Base-by-base conservation (phyloP, 2,113 vertebrate genomes). In the Neomonachus schauinslandi region DNA sequence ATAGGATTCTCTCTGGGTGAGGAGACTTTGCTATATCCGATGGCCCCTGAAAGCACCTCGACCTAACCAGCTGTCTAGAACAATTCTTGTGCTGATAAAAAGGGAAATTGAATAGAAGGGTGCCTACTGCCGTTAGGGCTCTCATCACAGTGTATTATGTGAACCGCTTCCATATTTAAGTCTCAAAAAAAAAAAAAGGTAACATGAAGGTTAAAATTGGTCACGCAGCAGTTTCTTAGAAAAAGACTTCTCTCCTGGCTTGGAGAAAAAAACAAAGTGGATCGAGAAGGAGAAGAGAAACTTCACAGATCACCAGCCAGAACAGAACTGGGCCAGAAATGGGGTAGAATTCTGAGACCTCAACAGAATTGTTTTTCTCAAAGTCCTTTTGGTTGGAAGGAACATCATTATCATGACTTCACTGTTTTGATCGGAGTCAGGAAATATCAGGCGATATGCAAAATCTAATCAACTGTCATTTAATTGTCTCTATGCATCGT, bases 231-330 rank as follows among this genome's bases (percentile, higher is more conserved):
- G 53, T 71, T 88, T 83, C 39, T 88, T 89, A 59, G 69, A 76
- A n/a, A 89, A 79, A 69, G 36, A 14, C 21, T 67, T 67, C 42
- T 74, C 12, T 80, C 67, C 67, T 91, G 24, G 15, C 21, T 76
- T 59, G 14, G 67, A 94, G 21, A 90, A 22, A 57, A 79, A 96
- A 67, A 74, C n/a, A 96, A 84, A 85, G 15, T 86, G 67, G 22
- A 31, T 61, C 42, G 89, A 57, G 49, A 55, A 84, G n/a, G 18
- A 65, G 65, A 71, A 57, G 24, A 49, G 39, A 97, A 93, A 57
- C 26, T 21, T 86, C 11, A 49, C 16, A 16, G 46, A 81, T 65
- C 63, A 72, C 22, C 28, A 89, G 6, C 4, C 65, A 63, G 87
- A 42, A 80, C 18, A 67, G 6, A 77, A 55, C 3, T 49, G 33